Conservation (phyloP, 2,797 vertebrate genomes). For the Vultur gryphus region DNA sequence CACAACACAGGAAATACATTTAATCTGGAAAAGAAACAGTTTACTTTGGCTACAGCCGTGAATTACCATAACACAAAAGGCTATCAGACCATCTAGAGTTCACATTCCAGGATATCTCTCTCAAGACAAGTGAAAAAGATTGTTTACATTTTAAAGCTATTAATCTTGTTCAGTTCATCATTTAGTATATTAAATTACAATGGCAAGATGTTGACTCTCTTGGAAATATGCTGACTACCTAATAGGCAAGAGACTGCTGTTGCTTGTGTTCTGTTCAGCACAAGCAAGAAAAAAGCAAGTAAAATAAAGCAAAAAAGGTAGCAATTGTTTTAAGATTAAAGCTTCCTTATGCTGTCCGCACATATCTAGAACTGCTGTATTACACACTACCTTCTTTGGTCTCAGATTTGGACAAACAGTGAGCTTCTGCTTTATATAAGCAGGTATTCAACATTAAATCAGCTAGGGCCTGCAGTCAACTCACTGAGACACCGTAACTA, state of each 20-base stretch:
- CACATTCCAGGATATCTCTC: background rate
- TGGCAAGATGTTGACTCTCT: accelerated
- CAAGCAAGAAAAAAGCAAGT: background rate
- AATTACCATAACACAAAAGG: background rate
- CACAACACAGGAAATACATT: background rate
- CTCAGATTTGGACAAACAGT: background rate
- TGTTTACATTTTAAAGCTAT: background rate
- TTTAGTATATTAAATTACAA: background rate
- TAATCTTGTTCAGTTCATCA: background rate
- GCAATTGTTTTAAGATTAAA: accelerated
- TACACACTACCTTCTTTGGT: background rate
- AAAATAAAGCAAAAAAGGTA: background rate
- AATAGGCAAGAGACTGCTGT: background rate
- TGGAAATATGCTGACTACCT: accelerated
- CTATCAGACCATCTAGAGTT: background rate
- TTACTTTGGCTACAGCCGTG: background rate
- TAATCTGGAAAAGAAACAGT: background rate
- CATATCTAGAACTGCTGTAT: background rate
- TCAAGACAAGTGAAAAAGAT: background rate
- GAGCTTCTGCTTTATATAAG: background rate
- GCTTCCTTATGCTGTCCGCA: background rate
- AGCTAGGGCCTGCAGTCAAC: background rate
- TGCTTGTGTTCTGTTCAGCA: background rate
- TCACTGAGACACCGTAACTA: accelerated
- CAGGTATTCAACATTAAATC: background rate